phyloP scores from a whole-genome alignment of 2,113 vertebrate species.

The Oncorhynchus kisutch region DNA sequence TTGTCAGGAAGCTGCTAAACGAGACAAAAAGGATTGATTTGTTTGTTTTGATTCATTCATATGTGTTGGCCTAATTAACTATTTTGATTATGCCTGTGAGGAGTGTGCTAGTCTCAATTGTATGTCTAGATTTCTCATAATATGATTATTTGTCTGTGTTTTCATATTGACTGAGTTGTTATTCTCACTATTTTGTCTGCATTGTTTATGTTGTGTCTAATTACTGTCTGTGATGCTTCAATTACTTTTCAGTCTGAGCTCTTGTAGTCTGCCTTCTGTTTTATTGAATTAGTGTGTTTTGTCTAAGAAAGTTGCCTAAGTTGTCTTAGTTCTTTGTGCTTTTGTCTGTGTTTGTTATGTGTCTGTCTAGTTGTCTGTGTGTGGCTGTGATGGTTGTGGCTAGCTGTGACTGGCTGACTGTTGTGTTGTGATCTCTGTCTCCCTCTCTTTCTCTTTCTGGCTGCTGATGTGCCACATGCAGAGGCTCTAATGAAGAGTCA shows the following conservation, averaged over 20 bases:
- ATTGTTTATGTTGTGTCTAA: background rate
- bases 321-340: too few species aligned
- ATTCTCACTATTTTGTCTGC: background rate
- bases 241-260: too few species aligned
- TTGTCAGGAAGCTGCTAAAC: background rate
- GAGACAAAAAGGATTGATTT: too few species aligned
- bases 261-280: too few species aligned
- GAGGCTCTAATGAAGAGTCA: slow-evolving; percentile 48
- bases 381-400: slow-evolving; percentile 10
- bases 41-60: background rate
- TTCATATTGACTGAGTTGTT: background rate
- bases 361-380: slow-evolving; percentile 1
- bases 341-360: background rate
- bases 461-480: slow-evolving; percentile 38
- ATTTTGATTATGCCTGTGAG: too few species aligned
- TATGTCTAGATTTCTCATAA: too few species aligned
- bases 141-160: background rate
- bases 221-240: background rate
- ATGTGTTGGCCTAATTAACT: background rate
- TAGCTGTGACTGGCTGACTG: slow-evolving; percentile 14
- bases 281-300: too few species aligned
- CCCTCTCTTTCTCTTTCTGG: background rate
- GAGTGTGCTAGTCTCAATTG: too few species aligned
- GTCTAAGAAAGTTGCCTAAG: too few species aligned
- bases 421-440: slow-evolving; percentile 2